These are phyloP conservation scores for Accipiter virgatus DNA, from an alignment of 2,113 vertebrate species.

Conservation along the genomic window DNA sequence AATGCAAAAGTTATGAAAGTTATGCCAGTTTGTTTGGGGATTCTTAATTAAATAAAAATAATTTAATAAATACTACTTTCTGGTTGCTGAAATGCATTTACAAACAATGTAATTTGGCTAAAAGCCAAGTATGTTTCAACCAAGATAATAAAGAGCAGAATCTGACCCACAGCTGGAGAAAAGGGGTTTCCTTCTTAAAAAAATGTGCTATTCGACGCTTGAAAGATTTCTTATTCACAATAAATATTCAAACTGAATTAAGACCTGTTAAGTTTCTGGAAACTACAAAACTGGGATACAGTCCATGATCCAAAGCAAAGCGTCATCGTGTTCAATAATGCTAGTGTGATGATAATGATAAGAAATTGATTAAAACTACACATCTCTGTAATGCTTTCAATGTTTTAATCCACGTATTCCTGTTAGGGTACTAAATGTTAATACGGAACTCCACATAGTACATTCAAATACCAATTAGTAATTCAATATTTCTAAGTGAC, in stretches of 20 bases:
- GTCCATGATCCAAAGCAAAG: background rate
- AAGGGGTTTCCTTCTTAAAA: background rate
- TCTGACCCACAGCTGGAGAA: background rate
- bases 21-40: background rate
- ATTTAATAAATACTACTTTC: background rate
- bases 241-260: background rate
- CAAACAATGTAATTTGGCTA: background rate
- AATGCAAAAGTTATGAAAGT: background rate
- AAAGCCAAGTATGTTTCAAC: background rate
- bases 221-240: background rate
- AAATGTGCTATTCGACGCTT: background rate
- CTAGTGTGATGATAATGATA: background rate
- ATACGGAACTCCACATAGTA: background rate
- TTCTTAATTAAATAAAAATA: no score
- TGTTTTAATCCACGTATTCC: slow-evolving; percentile 16
- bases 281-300: background rate
- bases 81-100: background rate
- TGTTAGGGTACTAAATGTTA: slow-evolving; percentile 5
- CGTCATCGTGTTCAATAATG: background rate
- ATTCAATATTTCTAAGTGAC: background rate
- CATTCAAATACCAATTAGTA: background rate
- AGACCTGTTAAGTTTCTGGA: background rate
- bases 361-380: background rate
- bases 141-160: background rate
- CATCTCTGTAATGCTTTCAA: background rate